A percentile compares a stretch with the other conserved stretches of the same genome.
phyloP scores from a whole-genome alignment of 1,140 invertebrate genomes.

The Anastatus disparis region DNA sequence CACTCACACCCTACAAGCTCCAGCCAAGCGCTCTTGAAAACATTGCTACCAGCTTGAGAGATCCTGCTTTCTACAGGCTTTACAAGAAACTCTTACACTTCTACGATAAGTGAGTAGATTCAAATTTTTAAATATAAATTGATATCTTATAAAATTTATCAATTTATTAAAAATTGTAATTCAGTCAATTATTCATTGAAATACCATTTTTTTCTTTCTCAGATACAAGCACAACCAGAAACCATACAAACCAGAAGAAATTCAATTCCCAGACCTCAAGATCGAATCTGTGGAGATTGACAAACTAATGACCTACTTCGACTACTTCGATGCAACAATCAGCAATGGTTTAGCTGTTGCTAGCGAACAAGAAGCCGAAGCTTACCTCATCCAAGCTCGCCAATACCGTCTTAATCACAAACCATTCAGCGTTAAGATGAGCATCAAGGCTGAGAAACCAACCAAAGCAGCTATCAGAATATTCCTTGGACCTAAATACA shows the following conservation, averaged over 20 bases:
- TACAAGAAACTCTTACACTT: slow-evolving; percentile 64
- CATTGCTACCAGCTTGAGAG: slow-evolving; percentile 61
- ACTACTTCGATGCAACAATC: slow-evolving; percentile 75
- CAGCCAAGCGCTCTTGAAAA: slow-evolving; percentile 58
- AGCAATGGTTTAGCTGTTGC: slow-evolving; percentile 71
- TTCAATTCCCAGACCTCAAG: slow-evolving; percentile 71
- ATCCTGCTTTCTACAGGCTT: slow-evolving; percentile 67
- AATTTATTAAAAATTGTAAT: too few species aligned
- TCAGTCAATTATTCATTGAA: too few species aligned
- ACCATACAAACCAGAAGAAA: slow-evolving; percentile 71
- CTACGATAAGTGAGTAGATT: slow-evolving; percentile 55
- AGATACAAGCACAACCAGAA: slow-evolving; percentile 65
- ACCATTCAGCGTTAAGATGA: slow-evolving; percentile 72
- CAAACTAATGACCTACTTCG: slow-evolving; percentile 77
- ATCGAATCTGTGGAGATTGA: slow-evolving; percentile 73
- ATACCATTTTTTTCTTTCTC: slow-evolving; percentile 43
- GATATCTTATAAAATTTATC: neutral
- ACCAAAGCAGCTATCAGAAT: slow-evolving; percentile 70
- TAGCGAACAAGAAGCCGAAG: slow-evolving; percentile 49
- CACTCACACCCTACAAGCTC: slow-evolving; percentile 51
- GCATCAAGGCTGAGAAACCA: slow-evolving; percentile 69
- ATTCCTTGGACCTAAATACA: slow-evolving; percentile 78
- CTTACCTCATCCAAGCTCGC: slow-evolving; percentile 49
- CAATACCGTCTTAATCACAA: slow-evolving; percentile 69
- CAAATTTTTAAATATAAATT: neutral